Evolutionary conservation across 1,140 invertebrate genomes (phyloP).

Genomic region (Psilanteris sp.): DNA sequence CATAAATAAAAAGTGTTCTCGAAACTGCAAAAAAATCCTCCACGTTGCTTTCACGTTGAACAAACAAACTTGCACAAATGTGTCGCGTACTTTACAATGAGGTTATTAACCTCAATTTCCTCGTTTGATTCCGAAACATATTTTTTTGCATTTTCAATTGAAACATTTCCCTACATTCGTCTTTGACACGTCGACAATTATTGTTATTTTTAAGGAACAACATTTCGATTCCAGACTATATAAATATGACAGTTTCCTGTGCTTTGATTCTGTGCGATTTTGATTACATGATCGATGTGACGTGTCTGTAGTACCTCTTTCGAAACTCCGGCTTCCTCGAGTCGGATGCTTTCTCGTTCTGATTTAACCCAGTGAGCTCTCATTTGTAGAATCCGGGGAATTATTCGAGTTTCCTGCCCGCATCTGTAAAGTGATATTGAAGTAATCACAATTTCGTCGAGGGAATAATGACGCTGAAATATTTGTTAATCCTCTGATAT

Average conservation of each 20-base stretch:
- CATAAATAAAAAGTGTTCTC: too few relatives aligned
- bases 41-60: too few relatives aligned
- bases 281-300: constrained; percentile 55
- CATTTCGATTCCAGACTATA: constrained; percentile 25
- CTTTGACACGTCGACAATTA: constrained; percentile 6
- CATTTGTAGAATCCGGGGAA: constrained; percentile 95
- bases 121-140: too few relatives aligned
- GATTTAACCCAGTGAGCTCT: constrained; percentile 95
- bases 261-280: constrained; percentile 35
- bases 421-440: constrained; percentile 84
- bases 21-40: too few relatives aligned
- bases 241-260: constrained; percentile 22
- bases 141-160: too few relatives aligned
- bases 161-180: too few relatives aligned
- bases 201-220: constrained; percentile 33
- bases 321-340: constrained; percentile 96
- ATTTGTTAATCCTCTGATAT: too few relatives aligned
- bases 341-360: constrained; percentile 91
- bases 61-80: too few relatives aligned
- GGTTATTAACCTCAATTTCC: too few relatives aligned
- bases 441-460: constrained; percentile 26
- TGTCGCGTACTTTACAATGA: too few relatives aligned
- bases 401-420: constrained; percentile 98
- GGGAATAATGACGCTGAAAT: too few relatives aligned
- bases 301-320: constrained; percentile 83